Base-by-base conservation (phyloP, 1,140 invertebrate genomes). In the Cotesia glomerata region DNA sequence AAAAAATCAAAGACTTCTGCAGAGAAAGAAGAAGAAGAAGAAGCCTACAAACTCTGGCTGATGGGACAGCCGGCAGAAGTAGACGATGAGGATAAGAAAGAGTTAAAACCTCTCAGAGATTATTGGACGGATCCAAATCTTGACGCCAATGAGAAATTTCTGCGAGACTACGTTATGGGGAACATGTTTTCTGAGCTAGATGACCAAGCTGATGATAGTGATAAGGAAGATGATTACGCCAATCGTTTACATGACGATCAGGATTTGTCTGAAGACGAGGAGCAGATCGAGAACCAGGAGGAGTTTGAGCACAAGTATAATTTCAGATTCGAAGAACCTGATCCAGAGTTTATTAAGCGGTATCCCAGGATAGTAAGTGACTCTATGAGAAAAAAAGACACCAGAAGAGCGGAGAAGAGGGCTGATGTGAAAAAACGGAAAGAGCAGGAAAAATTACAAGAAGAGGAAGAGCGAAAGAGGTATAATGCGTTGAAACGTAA, bases 291-390 rank as follows among this genome's bases (percentile, higher is more conserved):
- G 76, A 90, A 93, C 78, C 95, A 97, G 82, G 94, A 95, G 59
- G 90, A 94, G 84, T 99, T 98, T 89, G 97, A 99, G 81, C 90
- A 95, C 39, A 98, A 98, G 80, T 99, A 94, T 81, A 98, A 99
- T 88, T 98, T 97, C 84, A 90, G 97, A 77, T 99, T 94, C 87
- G 96, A 99, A 88, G 97, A 99, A 86, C 97, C 97, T 0, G 97
- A 98, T 88, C 90, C 93, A 64, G 95, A 98, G 78, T 98, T 97
- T 89, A 93, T 96, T 9, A 87, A 87, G 85, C 90, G 94, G 14
- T 98, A 95, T 89, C 97, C 97, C 0, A 90, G 97, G 77, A 96
- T 93, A 0, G 91, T 99, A 76, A 91, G 94, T 74, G 92, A 93
- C 84, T 93, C 95, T 3, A 85, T 98, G 67, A 89, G 97, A 36